A percentile compares a stretch with the other conserved stretches of the same genome.
Conservation (phyloP, 2,797 vertebrate species). For the Babyrousa celebensis region DNA sequence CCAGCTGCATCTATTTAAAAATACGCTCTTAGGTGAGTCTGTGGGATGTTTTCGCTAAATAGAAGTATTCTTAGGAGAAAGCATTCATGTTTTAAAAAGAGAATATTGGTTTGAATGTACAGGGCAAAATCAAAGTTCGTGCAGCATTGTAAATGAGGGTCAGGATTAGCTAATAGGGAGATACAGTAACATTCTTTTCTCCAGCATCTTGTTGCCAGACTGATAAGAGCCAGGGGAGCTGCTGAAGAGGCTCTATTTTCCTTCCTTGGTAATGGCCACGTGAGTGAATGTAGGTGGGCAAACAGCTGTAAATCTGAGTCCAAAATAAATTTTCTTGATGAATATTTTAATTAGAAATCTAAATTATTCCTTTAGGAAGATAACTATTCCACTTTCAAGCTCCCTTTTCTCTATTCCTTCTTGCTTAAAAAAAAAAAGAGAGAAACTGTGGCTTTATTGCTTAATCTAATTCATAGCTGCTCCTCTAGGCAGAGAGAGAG, state of each 20-base stretch:
- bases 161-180: fast-evolving
- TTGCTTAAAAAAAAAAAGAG: not conserved
- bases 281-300: not conserved
- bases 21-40: not conserved
- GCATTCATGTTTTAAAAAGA: not conserved
- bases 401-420: not conserved
- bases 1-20: conserved; percentile 62
- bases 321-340: not conserved
- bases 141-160: not conserved
- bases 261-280: not conserved
- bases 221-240: conserved; percentile 14
- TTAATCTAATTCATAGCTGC: not conserved
- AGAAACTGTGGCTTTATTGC: not conserved
- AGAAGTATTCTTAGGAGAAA: not conserved
- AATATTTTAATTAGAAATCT: conserved; percentile 16
- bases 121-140: not conserved
- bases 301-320: not conserved
- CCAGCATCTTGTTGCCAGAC: not conserved
- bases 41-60: conserved; percentile 57
- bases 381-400: conserved; percentile 34
- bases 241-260: conserved; percentile 44
- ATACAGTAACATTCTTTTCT: not conserved
- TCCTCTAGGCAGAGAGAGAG: not conserved
- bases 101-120: conserved; percentile 53
- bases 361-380: conserved; percentile 80